Base-by-base conservation (phyloP, 2,113 vertebrate genomes). In the Xenus cinereus region DNA sequence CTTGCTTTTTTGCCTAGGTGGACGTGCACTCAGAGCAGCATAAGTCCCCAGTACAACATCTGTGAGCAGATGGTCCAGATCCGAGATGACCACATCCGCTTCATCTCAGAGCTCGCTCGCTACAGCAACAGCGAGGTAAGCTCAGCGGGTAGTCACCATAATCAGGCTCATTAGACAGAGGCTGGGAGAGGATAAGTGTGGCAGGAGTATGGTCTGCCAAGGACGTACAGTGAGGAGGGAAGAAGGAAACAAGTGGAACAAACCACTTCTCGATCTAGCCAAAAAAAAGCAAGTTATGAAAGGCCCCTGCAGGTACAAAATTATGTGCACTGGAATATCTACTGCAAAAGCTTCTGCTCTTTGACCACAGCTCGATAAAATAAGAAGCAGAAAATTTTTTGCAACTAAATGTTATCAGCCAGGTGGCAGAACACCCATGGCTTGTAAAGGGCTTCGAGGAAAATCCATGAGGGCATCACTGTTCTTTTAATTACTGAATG, bases 21-120 rank as follows among this genome's bases (percentile, higher is more conserved):
- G 99, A 99, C 99, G 0, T 99, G 99, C 97, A 99, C 99, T 12
- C 99, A 99, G 98, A 99, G 99, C 98, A 99, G 99, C 98, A 99
- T 99, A 98, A 99, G 99, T 62, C 99, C 99, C 5, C 99, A 99
- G 98, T 99, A 99, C 98, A 99, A 99, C 98, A 99, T 99, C 96
- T 99, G 99, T 23, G 99, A 99, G 98, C 99, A 99, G 98, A 99
- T 99, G 99, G 99, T 99, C 57, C 99, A 99, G 98, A 99, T 99
- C 96, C 98, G 99, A 28, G 99, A 99, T 2, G 99, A 99, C 97
- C 99, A 99, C 98, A 99, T 99, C 97, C 99, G 99, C 71, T 99
- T 99, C 98, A 99, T 99, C 98, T 99, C 99, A 0, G 99, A 99
- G 96, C 98, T 99, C 3, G 99, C 99, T 20, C 99, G 99, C 96